phyloP scores from a whole-genome alignment of 2,113 vertebrate species.

The Actinemys pallida region DNA sequence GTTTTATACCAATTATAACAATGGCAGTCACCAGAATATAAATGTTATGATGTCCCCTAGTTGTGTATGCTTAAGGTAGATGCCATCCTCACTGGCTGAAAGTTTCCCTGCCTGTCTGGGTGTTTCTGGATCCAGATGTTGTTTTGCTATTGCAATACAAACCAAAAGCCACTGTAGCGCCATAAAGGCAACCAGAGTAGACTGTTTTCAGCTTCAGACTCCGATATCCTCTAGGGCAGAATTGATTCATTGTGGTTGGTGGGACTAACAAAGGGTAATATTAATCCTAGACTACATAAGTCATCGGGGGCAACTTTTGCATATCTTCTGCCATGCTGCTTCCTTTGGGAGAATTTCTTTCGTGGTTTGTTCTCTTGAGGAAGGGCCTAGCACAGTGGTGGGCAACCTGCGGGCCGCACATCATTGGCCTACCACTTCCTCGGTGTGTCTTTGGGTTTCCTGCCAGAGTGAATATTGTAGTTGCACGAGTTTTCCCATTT shows the following conservation, averaged over 20 bases:
- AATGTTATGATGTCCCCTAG: neutral
- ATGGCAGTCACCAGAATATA: neutral
- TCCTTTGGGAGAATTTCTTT: neutral
- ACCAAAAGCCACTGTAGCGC: neutral
- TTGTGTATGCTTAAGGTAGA: neutral
- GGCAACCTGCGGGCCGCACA: no score
- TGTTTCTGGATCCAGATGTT: neutral
- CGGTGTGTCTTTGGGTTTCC: neutral
- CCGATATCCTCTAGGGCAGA: no score
- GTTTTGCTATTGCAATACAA: neutral
- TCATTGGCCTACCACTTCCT: accelerated
- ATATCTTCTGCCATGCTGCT: neutral
- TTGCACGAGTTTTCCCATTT: neutral
- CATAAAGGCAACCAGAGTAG: neutral
- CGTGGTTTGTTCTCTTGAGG: neutral
- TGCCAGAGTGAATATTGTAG: neutral
- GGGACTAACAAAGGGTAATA: neutral
- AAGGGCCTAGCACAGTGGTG: neutral
- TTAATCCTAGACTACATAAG: neutral
- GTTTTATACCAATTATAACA: neutral
- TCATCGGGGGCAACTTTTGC: neutral
- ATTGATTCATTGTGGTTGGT: neutral
- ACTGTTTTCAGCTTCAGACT: no score
- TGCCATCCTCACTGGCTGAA: neutral
- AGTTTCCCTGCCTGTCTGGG: neutral